A percentile compares a stretch with the other conserved stretches of the same genome.
Conservation (phyloP, 2,888 invertebrate genomes). For the Ametastegia equiseti region DNA sequence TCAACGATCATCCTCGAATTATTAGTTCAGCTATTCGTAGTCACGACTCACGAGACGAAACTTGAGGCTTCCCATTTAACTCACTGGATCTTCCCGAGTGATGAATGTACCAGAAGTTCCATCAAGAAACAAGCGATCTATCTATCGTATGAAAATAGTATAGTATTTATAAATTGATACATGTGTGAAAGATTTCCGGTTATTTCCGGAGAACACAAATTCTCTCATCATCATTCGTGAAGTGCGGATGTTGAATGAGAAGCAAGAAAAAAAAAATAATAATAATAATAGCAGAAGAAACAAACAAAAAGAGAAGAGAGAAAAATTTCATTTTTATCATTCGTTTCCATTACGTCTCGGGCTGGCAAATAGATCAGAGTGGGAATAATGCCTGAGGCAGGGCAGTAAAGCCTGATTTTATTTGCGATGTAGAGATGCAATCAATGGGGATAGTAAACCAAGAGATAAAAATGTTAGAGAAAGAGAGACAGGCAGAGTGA, state of each 20-base stretch:
- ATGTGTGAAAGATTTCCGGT: too few species aligned
- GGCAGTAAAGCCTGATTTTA: neutral
- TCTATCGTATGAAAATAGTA: neutral
- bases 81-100: too few species aligned
- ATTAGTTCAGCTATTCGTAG: too few species aligned
- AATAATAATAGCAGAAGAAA: too few species aligned
- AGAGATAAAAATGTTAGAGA: too few species aligned
- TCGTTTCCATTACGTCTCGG: neutral
- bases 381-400: neutral
- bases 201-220: too few species aligned
- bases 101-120: too few species aligned
- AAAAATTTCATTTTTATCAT: neutral
- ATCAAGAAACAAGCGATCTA: too few species aligned
- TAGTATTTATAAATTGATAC: neutral
- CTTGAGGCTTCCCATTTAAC: too few species aligned
- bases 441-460: slow-evolving; percentile 10
- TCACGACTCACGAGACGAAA: too few species aligned
- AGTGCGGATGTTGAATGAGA: neutral
- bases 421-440: neutral
- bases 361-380: slow-evolving; percentile 4
- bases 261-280: neutral
- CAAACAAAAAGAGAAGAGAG: neutral
- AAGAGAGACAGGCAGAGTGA: neutral
- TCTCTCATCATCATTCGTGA: neutral
- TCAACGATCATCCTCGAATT: too few species aligned